Percentiles rank a stretch among this genome's conserved stretches.
Conservation (phyloP, 1,140 invertebrate species). For the Atopsyche davidsoni region DNA sequence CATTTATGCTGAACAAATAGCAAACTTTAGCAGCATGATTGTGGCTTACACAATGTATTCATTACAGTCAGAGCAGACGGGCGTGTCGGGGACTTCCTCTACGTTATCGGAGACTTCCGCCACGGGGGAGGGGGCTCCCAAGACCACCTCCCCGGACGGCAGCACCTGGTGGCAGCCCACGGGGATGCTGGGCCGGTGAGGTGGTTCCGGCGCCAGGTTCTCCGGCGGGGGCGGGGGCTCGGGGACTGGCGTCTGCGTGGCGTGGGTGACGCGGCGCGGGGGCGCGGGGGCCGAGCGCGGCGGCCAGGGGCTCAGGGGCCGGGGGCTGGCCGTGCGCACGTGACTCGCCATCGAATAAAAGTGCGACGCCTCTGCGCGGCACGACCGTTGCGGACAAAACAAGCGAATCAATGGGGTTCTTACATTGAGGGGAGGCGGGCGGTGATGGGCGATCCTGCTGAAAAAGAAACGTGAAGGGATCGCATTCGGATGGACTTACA, state of each 20-base stretch:
- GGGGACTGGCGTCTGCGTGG: slow-evolving; percentile 33
- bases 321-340: slow-evolving; percentile 36
- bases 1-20: not conserved
- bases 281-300: slow-evolving; percentile 21
- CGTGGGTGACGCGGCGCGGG: slow-evolving; percentile 27
- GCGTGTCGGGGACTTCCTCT: slow-evolving; percentile 46
- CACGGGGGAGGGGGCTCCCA: slow-evolving; percentile 36
- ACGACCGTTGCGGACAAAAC: slow-evolving; percentile 25
- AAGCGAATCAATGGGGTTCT: not conserved
- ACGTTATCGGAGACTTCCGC: slow-evolving; percentile 31
- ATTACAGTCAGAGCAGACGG: slow-evolving; percentile 67
- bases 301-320: slow-evolving; percentile 23
- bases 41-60: slow-evolving; percentile 67
- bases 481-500: slow-evolving; percentile 73
- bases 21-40: no score
- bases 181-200: slow-evolving; percentile 47
- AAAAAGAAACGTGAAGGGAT: slow-evolving; percentile 17
- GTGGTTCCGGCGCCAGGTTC: slow-evolving; percentile 35
- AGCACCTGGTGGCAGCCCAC: slow-evolving; percentile 41
- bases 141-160: slow-evolving; percentile 38
- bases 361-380: slow-evolving; percentile 41
- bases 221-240: slow-evolving; percentile 18
- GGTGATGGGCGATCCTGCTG: not conserved
- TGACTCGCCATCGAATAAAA: slow-evolving; percentile 46
- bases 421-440: not conserved